These are phyloP conservation scores for Carabus problematicus DNA, from an alignment of 2,888 invertebrate species.

Conservation along the genomic window DNA sequence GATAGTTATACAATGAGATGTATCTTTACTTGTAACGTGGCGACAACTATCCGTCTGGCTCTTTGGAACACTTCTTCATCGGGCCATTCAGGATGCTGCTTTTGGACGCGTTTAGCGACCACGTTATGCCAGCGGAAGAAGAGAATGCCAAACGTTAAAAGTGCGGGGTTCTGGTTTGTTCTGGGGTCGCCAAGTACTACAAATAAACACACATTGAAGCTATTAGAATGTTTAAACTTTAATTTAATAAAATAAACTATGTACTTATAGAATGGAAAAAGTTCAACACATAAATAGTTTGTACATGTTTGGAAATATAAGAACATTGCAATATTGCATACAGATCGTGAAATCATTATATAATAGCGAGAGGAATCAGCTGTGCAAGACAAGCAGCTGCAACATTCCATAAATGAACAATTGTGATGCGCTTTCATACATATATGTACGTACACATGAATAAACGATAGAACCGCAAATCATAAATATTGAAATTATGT, in stretches of 20 bases:
- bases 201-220: slow-evolving; percentile 45
- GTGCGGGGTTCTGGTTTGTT: slow-evolving; percentile 96
- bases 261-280: no score
- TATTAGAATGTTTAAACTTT: no score
- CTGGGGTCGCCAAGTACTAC: slow-evolving; percentile 94
- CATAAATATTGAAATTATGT: slow-evolving; percentile 15
- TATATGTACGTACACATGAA: no score
- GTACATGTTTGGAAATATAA: no score
- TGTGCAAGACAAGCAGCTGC: background rate
- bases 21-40: slow-evolving; percentile 81
- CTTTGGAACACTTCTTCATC: slow-evolving; percentile 95
- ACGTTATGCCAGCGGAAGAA: slow-evolving; percentile 97
- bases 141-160: slow-evolving; percentile 90
- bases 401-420: background rate
- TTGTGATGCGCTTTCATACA: background rate
- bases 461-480: slow-evolving; percentile 1
- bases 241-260: no score
- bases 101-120: slow-evolving; percentile 80
- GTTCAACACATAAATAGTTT: no score
- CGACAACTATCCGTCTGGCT: slow-evolving; percentile 88
- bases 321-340: no score
- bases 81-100: slow-evolving; percentile 83
- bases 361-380: no score
- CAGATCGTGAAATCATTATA: no score
- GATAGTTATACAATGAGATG: slow-evolving; percentile 7